Evolutionary conservation across 2,113 vertebrate species (phyloP), one percentile per base, ranked within the genome.

Genomic region (Eurypyga helias): DNA sequence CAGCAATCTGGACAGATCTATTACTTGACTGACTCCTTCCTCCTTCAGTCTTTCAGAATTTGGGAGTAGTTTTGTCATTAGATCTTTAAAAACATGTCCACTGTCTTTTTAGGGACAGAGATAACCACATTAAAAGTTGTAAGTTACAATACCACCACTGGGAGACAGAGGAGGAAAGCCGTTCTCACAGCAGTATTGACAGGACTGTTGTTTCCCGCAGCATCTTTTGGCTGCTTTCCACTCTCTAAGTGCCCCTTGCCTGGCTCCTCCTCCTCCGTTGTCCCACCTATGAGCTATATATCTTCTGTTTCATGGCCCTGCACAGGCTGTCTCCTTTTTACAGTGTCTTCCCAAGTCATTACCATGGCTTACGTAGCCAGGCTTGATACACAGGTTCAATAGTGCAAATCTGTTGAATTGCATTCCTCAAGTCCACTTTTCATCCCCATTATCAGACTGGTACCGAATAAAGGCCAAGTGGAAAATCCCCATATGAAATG

Each of bases 351-450:
- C 60, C 54, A n/a, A 61, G 38, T 49, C 70, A 49, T 58, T 54
- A 45, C 15, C 33, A 21, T 0, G 2, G 61, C 36, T 71, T 65
- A 48, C 1, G 5, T 10, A 70, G 57, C 36, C 9, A 28, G 78
- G 49, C 61, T 91, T 46, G 29, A 20, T 41, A 62, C 21, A 16
- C 36, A 34, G 25, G 51, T 73, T 88, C 84, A 78, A 33, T 6
- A 57, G 60, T 24, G n/a, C 48, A 58, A 89, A 80, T 58, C 51
- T 83, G 93, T 92, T 86, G 88, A 91, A 89, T 82, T 26, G 6
- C 54, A 67, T 86, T 94, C 73, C 91, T 73, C 58, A 49, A 76
- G 66, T 93, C 78, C 87, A 94, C 45, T 95, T 90, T 96, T 79
- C 84, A 69, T 48, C 66, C 55, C 55, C 49, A 9, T 81, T 87